These are phyloP conservation scores for Aphelocoma californica DNA, from an alignment of 2,797 vertebrate genomes.

Conservation along the genomic window DNA sequence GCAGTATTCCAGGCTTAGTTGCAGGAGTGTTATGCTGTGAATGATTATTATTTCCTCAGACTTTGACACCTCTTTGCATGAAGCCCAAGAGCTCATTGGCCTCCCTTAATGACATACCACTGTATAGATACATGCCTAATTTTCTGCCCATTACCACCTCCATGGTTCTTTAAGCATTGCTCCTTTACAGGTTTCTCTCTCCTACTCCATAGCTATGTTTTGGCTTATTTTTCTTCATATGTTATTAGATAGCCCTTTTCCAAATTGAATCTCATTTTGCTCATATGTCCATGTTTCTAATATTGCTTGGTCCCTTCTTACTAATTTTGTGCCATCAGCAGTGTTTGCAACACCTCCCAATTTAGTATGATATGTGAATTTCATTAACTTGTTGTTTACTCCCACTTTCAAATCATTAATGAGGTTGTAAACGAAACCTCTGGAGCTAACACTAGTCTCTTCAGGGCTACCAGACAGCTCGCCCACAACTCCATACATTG, in stretches of 20 bases:
- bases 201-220: neutral
- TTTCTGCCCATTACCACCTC: slow-evolving; percentile 48
- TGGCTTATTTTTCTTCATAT: neutral
- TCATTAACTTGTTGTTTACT: slow-evolving; percentile 42
- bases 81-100: slow-evolving; percentile 12
- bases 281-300: neutral
- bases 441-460: neutral
- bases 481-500: neutral
- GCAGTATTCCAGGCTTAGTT: neutral
- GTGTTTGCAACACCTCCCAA: neutral
- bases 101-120: neutral
- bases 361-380: slow-evolving; percentile 7
- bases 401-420: slow-evolving; percentile 23
- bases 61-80: slow-evolving; percentile 8
- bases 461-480: neutral
- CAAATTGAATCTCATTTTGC: slow-evolving; percentile 16
- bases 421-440: neutral
- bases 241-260: neutral
- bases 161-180: slow-evolving; percentile 32
- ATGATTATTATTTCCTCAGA: neutral
- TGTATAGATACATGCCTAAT: slow-evolving; percentile 34
- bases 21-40: neutral
- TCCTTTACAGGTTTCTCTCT: slow-evolving; percentile 35
- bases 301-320: neutral
- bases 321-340: neutral